Percentiles rank a stretch among this genome's conserved stretches.
These are phyloP conservation scores for Macrosoma leucophasiata DNA, from an alignment of 2,888 invertebrate species.

Conservation along the genomic window DNA sequence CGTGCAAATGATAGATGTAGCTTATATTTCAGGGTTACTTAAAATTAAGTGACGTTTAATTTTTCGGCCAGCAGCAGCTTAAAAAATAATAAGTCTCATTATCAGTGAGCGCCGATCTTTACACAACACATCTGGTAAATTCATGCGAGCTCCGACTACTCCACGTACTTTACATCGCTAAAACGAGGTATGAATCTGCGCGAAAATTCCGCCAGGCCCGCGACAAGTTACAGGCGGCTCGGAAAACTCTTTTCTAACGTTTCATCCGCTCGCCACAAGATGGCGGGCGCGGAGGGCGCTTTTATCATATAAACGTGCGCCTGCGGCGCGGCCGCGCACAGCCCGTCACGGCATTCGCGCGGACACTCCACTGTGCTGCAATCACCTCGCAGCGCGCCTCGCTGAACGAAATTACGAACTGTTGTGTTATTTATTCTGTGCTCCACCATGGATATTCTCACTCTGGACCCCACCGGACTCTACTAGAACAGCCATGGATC, in stretches of 20 bases:
- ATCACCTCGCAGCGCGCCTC: slow-evolving; percentile 34
- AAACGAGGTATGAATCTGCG: slow-evolving; percentile 1
- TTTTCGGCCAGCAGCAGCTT: too few species aligned
- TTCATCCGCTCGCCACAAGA: slow-evolving; percentile 54
- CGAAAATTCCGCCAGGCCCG: slow-evolving; percentile 3
- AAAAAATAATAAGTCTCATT: too few species aligned
- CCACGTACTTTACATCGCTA: too few species aligned
- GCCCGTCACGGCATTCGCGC: slow-evolving; percentile 51
- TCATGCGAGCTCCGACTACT: too few species aligned
- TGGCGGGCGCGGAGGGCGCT: slow-evolving; percentile 43
- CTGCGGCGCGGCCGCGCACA: slow-evolving; percentile 51
- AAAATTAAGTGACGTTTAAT: too few species aligned
- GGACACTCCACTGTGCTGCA: slow-evolving; percentile 42
- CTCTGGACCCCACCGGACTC: slow-evolving; percentile 67
- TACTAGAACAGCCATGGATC: slow-evolving; percentile 54
- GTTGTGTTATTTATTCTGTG: slow-evolving; percentile 56
- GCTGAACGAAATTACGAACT: slow-evolving; percentile 43
- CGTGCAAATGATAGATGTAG: too few species aligned
- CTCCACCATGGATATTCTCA: slow-evolving; percentile 59
- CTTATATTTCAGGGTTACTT: too few species aligned
- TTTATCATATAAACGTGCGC: slow-evolving; percentile 58
- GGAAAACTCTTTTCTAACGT: slow-evolving; percentile 37
- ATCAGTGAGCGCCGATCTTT: too few species aligned
- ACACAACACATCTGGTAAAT: too few species aligned
- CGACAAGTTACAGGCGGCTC: slow-evolving; percentile 8